Evolutionary conservation across 1,140 invertebrate genomes (phyloP), one percentile per base, ranked within the genome.

Genomic region (Drosophila hydei): DNA sequence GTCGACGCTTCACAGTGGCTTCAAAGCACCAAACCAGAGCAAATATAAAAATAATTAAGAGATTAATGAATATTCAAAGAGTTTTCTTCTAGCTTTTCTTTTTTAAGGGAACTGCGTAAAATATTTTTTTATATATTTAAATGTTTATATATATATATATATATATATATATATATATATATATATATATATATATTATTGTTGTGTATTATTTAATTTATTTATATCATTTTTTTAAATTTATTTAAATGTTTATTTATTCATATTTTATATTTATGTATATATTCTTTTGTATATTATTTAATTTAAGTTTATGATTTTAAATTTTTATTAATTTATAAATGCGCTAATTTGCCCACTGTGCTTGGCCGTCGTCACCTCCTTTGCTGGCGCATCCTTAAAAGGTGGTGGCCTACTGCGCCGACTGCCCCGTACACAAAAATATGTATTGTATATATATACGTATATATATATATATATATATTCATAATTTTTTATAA

Each of bases 391-490:
- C 71, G 83, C 83, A 88, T 88, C 83, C 83, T 88, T 88, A 88
- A 88, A 88, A 88, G 83, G 83, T 89, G 83, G 72, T 88, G 83
- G 75, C 78, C 84, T 74, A 73, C 64, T 77, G 43, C 63, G 64
- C 71, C 62, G 62, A 27, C 69, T 72, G 69, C 38, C 52, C 62
- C 54, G 62, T 30, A 54, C 69, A 67, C 63, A 54, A 72, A 36
- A 36, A 72, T 61, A 68, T 9, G 6, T 6, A 42, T 16, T 42
- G n/a, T 42, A 45, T 43, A 19, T 0, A 54, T 47, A 59, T 59
- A 55, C 25, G 19, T 51, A 52, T 36, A 42, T 36, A 38, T 48
- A 59, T 69, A 75, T 68, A 47, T 69, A 60, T 4, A 65, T 59
- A 51, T 68, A 43, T 72, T 75, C 72, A 68, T 71, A 79, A 52